Base-by-base conservation (phyloP, 2,888 invertebrate species). In the Lapara coniferarum region DNA sequence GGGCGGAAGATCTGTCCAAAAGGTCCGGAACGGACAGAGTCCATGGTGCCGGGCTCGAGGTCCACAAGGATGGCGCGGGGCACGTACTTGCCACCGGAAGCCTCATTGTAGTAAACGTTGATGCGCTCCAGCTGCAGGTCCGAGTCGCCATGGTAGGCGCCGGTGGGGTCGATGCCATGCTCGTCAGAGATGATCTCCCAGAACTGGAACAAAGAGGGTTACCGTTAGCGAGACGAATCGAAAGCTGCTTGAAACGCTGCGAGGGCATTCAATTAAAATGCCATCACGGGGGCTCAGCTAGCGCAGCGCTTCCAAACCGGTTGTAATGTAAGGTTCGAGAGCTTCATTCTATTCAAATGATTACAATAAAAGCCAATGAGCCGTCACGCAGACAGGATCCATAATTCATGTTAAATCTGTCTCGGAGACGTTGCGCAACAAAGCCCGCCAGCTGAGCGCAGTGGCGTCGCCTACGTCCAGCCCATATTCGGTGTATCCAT, bases 161-260 rank as follows among this genome's bases (percentile, higher is more conserved):
- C 98, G 79, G 97, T 97, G 78, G 97, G 97, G 95, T 98, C 97
- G 85, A 98, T 98, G 85, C 98, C 98, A 90, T 98, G 98, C 94
- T 98, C 98, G 87, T 98, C 98, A 70, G 98, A 98, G 93, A 98
- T 98, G 81, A 98, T 98, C 95, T 98, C 98, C 98, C 98, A 98
- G 95, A 94, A 90, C 81, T 93, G 87, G 75, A 80, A 85, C 86
- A 88, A 84, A 92, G 96, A 97, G 95, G 97, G 85, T 95, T 92
- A 66, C 97, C 96, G 90, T 97, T 97, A 77, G 97, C 96, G 73
- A 76, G 79, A 80, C 72, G 73, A 73, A 77, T 73, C 71, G 72
- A 71, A 77, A 71, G 66, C 74, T 75, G 73, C 73, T 73, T 73
- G 73, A 76, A 70, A 74, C 74, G 72, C 70, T 75, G 76, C 70